Evolutionary conservation across 2,888 invertebrate species (phyloP), one percentile per base, ranked within the genome.

Genomic region (Branchinecta sandiegonensis): DNA sequence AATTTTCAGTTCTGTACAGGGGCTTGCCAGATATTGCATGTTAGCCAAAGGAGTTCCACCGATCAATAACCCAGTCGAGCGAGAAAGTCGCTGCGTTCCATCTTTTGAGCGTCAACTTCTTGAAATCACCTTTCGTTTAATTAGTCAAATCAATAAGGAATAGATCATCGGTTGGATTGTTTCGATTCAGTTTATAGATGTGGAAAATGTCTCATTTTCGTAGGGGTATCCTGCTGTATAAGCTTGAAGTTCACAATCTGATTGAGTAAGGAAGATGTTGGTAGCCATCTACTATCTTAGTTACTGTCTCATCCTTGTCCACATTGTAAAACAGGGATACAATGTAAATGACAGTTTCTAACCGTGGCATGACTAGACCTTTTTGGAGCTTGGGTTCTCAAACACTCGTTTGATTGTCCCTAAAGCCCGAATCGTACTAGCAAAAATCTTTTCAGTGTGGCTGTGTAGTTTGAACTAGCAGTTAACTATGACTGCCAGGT

Each of bases 391-490:
- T 56, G 56, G 6, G 50, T 56, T 56, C 4, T 6, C 5, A 17
- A 56, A 7, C 6, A 56, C 5, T 56, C 8, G 56, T 56, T 56
- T 56, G 8, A 7, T 56, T 56, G 56, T 56, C 7, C 56, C 7
- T 56, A 50, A 50, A 3, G 50, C n/a, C 2, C 50, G n/a, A 3
- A 1, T 50, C n/a, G 50, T 3, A n/a, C 50, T 50, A 50, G 50
- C 50, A 13, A 50, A 1, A 50, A 50, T 50, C 50, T 50, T 50
- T 50, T 50, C 50, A 50, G 50, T 50, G n/a, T 50, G 50, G n/a
- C 50, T 50, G 23, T 50, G 50, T 1, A 50, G n/a, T 50, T 50
- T 50, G 1, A 50, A 50, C 50, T 50, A n/a, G 2, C 50, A 50
- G 2, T 50, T n/a, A 50, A 50, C 50, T 50, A 50, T 50, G 50